Evolutionary conservation across 2,888 invertebrate genomes (phyloP).

Genomic region (Charanyca ferruginea): DNA sequence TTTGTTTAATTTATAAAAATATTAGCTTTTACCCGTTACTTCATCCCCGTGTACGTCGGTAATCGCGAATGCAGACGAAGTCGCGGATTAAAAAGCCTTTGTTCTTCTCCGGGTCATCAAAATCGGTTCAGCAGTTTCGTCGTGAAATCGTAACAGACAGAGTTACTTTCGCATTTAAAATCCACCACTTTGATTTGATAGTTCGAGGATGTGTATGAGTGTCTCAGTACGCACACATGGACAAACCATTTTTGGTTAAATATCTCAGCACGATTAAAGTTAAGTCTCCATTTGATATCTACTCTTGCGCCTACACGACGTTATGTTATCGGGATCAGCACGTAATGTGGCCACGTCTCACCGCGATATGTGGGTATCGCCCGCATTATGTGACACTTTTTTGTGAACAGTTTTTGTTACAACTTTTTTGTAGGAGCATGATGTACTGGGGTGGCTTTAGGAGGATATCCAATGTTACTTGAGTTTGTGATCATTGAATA

Average conservation of each 20-base stretch:
- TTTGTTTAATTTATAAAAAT: too few species aligned
- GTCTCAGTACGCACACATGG: neutral
- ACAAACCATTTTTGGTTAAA: neutral
- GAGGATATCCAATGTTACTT: slow-evolving; percentile 11
- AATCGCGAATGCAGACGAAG: too few species aligned
- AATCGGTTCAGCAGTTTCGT: too few species aligned
- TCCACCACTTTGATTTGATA: too few species aligned
- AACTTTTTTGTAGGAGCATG: slow-evolving; percentile 40
- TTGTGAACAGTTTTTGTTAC: slow-evolving; percentile 31
- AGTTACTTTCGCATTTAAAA: too few species aligned
- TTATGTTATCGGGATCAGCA: slow-evolving; percentile 39
- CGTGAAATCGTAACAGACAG: too few species aligned
- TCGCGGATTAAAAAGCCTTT: too few species aligned
- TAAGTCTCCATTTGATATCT: slow-evolving; percentile 7
- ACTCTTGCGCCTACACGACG: slow-evolving; percentile 2
- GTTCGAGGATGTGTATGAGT: too few species aligned
- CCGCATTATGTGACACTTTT: slow-evolving; percentile 63
- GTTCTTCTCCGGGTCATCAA: too few species aligned
- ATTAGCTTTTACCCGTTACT: too few species aligned
- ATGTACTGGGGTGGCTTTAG: slow-evolving; percentile 14
- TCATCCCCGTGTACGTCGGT: too few species aligned
- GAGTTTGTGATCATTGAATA: slow-evolving; percentile 3
- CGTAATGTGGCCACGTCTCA: slow-evolving; percentile 38
- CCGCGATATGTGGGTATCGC: slow-evolving; percentile 55
- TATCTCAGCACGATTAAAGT: neutral